Evolutionary conservation across 2,113 vertebrate species (phyloP), one percentile per base, ranked within the genome.

Genomic region (Oryzias celebensis): DNA sequence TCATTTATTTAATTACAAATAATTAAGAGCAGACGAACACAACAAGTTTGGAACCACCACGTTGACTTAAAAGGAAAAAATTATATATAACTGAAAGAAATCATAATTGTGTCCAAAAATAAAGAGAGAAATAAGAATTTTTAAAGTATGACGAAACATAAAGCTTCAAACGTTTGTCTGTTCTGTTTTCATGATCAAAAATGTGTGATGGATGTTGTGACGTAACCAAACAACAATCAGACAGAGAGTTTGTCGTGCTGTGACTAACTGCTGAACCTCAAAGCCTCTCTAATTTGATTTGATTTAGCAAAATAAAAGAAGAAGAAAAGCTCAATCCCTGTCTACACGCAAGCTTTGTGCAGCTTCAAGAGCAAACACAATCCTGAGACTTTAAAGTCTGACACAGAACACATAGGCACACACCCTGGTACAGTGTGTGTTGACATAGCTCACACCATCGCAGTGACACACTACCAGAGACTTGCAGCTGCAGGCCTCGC

Each of bases 401-500:
- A 62, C 61, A 51, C 50, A 78, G 75, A 79, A 62, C 63, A 62
- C 42, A 42, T 66, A 65, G 51, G 59, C 7, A 22, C 77, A 14
- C 82, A 77, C 62, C 74, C 69, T 56, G 81, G 71, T 28, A 51
- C 1, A 0, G 1, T 75, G 69, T 47, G 42, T 71, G 78, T 88
- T 52, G 84, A 86, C 86, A 31, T 28, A 90, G 81, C 73, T 71
- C 41, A 68, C 49, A 74, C 51, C 1, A 66, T 83, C 14, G 63
- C 60, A 50, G 14, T 81, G 83, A 90, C 83, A 73, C 85, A 87
- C 83, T 76, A 62, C 79, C 72, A 43, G 63, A 82, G 84, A 70
- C 76, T 18, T 76, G 86, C 57, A 90, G 90, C 90, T 75, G 52
- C 90, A 56, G 90, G 76, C 74, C 89, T 87, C 80, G 84, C 64